Percentiles rank a stretch among this genome's conserved stretches.
phyloP scores from a whole-genome alignment of 2,888 invertebrate species.

The Ganaspis brasiliensis region DNA sequence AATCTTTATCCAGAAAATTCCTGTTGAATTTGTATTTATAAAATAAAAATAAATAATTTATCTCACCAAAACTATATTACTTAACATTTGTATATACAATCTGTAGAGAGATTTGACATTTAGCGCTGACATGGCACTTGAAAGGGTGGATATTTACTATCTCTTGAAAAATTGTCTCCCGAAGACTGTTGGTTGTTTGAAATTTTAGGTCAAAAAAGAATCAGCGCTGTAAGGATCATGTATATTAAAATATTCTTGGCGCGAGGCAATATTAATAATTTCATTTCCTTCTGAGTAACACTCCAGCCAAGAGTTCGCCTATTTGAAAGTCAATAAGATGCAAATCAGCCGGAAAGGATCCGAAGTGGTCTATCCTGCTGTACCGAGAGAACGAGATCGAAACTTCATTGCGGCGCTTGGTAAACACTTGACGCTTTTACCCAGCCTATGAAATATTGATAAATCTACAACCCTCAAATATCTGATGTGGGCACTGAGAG shows the following conservation, averaged over 20 bases:
- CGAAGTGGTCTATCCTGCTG: constrained; percentile 65
- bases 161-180: constrained; percentile 59
- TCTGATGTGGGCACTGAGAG: constrained; percentile 53
- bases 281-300: constrained; percentile 72
- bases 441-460: constrained; percentile 78
- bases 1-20: too few species aligned
- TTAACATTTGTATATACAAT: background rate
- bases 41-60: too few species aligned
- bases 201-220: constrained; percentile 69
- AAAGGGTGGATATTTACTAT: constrained; percentile 23
- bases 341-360: constrained; percentile 71
- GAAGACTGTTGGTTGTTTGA: constrained; percentile 62
- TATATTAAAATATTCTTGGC: constrained; percentile 67
- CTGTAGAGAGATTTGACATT: constrained; percentile 49
- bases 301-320: constrained; percentile 68
- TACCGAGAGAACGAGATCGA: constrained; percentile 72
- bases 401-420: constrained; percentile 72
- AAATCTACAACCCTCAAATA: constrained; percentile 61
- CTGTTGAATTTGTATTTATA: too few species aligned
- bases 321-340: constrained; percentile 80
- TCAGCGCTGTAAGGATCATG: constrained; percentile 57
- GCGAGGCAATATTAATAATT: constrained; percentile 73
- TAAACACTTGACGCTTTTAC: constrained; percentile 77
- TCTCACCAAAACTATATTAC: too few species aligned
- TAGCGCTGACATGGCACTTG: constrained; percentile 63